phyloP scores from a whole-genome alignment of 2,888 invertebrate species.

The Tupiocoris notatus region DNA sequence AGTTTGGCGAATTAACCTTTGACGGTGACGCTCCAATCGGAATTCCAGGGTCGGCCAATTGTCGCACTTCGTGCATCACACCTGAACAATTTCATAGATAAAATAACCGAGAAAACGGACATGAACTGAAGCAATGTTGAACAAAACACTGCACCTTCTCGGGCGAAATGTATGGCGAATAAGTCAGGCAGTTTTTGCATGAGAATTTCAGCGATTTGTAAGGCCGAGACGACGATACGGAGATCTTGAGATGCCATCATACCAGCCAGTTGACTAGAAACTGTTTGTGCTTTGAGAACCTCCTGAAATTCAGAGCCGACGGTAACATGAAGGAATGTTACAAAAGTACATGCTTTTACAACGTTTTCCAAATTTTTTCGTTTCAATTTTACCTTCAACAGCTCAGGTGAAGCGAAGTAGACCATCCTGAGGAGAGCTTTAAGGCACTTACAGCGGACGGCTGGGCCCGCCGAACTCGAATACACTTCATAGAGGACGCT shows the following conservation, averaged over 20 bases:
- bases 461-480: constrained; percentile 95
- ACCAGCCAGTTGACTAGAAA: constrained; percentile 95
- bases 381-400: constrained; percentile 66
- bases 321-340: neutral
- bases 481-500: constrained; percentile 97
- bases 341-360: no score
- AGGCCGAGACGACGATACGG: constrained; percentile 91
- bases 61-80: constrained; percentile 84
- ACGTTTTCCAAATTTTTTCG: no score
- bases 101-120: neutral
- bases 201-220: constrained; percentile 94
- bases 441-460: constrained; percentile 94
- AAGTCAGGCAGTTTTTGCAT: constrained; percentile 95
- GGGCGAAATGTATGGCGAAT: constrained; percentile 91
- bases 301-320: constrained; percentile 52
- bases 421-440: constrained; percentile 95
- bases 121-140: no score
- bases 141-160: constrained; percentile 68
- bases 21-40: constrained; percentile 57
- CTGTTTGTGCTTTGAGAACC: constrained; percentile 69
- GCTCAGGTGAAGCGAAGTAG: constrained; percentile 85
- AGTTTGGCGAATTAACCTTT: constrained; percentile 54
- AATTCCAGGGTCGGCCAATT: constrained; percentile 62
- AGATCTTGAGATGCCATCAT: constrained; percentile 98
- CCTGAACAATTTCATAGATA: constrained; percentile 51